A percentile compares a stretch with the other conserved stretches of the same genome.
Conservation (phyloP, 2,113 vertebrate genomes). For the Archocentrus centrarchus region DNA sequence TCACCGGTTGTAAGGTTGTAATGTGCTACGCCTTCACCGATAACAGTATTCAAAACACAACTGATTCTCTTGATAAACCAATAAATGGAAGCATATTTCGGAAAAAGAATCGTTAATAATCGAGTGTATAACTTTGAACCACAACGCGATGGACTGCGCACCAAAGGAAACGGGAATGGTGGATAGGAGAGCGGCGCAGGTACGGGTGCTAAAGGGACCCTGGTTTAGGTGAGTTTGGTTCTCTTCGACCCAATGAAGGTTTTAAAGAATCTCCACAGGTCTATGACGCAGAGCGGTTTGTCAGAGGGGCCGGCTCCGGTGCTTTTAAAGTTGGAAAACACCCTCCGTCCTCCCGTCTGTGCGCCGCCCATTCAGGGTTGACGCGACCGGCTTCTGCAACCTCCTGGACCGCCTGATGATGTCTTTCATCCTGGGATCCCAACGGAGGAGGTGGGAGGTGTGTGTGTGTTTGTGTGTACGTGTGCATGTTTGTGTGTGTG, state of each 20-base stretch:
- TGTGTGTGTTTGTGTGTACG: not conserved
- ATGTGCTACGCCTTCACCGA: not conserved
- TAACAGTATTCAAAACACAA: not conserved
- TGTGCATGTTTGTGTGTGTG: not conserved
- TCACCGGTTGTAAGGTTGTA: constrained; percentile 10
- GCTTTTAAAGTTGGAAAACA: constrained; percentile 97
- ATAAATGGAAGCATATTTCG: constrained; percentile 45
- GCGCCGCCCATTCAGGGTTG: constrained; percentile 86
- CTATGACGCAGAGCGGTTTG: constrained; percentile 87
- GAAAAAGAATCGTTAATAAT: not conserved
- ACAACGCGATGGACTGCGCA: constrained; percentile 11
- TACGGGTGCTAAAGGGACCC: constrained; percentile 26
- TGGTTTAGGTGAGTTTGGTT: constrained; percentile 57
- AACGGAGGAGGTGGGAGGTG: constrained; percentile 43
- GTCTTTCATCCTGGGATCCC: constrained; percentile 73
- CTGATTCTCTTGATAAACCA: constrained; percentile 32
- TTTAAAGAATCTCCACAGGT: constrained; percentile 78
- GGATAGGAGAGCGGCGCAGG: constrained; percentile 28
- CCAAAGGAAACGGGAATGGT: not conserved
- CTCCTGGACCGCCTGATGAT: constrained; percentile 71
- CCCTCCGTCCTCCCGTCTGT: constrained; percentile 77
- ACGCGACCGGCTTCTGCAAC: constrained; percentile 81
- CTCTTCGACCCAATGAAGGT: constrained; percentile 56
- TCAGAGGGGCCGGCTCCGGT: constrained; percentile 81
- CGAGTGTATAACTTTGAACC: constrained; percentile 17